phyloP scores from a whole-genome alignment of 35 echinoderm and acorn worm species.

The Chiridota heheva region DNA sequence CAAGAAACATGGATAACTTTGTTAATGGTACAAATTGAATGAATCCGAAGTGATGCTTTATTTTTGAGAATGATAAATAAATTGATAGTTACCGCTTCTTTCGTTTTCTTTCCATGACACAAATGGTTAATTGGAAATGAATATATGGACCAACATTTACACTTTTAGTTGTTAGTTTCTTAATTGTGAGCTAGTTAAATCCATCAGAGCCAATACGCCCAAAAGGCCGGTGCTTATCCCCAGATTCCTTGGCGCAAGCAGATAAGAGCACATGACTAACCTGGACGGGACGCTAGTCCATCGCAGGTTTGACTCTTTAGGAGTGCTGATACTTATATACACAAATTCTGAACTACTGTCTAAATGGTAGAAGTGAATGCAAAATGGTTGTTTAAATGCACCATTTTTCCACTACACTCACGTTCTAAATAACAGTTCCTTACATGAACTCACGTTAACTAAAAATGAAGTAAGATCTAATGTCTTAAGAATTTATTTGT shows the following conservation, averaged over 20 bases:
- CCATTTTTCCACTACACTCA: neutral
- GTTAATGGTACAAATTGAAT: neutral
- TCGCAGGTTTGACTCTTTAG: too few relatives aligned
- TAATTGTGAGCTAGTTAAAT: too few relatives aligned
- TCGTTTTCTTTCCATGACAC: neutral
- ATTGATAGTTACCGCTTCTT: neutral
- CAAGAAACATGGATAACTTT: neutral
- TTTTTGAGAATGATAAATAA: neutral
- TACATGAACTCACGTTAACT: neutral
- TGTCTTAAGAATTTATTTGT: neutral
- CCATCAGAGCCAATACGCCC: too few relatives aligned
- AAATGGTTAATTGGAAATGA: neutral
- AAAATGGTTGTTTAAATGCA: too few relatives aligned
- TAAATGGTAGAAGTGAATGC: too few relatives aligned
- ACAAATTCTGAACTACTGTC: too few relatives aligned
- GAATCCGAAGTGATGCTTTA: neutral
- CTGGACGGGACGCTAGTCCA: too few relatives aligned
- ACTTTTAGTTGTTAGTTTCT: neutral
- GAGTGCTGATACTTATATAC: too few relatives aligned
- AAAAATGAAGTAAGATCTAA: neutral
- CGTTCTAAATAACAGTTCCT: neutral
- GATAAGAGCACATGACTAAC: too few relatives aligned
- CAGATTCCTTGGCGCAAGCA: too few relatives aligned
- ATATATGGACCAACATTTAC: neutral
- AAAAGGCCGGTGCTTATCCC: too few relatives aligned